Percentiles rank a stretch among this genome's conserved stretches.
Conservation (phyloP, 2,888 invertebrate genomes). For the Ophion costatus region DNA sequence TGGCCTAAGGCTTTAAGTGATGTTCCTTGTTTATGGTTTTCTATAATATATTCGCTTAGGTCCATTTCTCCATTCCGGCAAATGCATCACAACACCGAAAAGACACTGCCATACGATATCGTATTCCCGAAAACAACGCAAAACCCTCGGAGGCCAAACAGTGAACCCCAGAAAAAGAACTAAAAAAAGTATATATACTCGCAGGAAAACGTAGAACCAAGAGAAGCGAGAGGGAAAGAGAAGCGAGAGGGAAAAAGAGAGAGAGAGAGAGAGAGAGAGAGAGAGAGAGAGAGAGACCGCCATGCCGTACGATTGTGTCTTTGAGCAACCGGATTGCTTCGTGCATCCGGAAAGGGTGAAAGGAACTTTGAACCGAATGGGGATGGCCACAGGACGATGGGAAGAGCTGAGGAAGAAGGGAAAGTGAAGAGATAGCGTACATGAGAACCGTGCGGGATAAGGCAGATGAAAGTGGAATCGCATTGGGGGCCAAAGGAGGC, state of each 20-base stretch:
- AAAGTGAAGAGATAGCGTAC: constrained; percentile 18
- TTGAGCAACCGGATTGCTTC: constrained; percentile 51
- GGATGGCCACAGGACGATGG: constrained; percentile 9
- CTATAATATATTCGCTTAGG: no score
- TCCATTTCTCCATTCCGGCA: no score
- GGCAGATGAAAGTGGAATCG: constrained; percentile 41
- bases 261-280: not conserved
- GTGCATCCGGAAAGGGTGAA: constrained; percentile 49
- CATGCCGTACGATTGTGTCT: constrained; percentile 27
- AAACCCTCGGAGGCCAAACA: not conserved
- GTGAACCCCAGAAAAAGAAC: not conserved
- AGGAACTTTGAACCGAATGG: constrained; percentile 53
- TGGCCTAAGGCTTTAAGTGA: no score
- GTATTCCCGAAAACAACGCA: not conserved
- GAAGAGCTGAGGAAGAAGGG: not conserved
- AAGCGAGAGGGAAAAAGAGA: not conserved
- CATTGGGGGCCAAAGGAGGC: constrained; percentile 32
- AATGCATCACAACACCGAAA: no score
- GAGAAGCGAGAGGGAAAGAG: not conserved
- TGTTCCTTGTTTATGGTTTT: no score
- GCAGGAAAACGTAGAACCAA: not conserved
- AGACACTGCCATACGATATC: no score
- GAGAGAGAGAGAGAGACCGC: not conserved
- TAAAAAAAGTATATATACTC: constrained; percentile 21
- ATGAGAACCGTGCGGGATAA: constrained; percentile 20